Conservation (phyloP, 2,113 vertebrate genomes). For the Xiphorhynchus elegans region DNA sequence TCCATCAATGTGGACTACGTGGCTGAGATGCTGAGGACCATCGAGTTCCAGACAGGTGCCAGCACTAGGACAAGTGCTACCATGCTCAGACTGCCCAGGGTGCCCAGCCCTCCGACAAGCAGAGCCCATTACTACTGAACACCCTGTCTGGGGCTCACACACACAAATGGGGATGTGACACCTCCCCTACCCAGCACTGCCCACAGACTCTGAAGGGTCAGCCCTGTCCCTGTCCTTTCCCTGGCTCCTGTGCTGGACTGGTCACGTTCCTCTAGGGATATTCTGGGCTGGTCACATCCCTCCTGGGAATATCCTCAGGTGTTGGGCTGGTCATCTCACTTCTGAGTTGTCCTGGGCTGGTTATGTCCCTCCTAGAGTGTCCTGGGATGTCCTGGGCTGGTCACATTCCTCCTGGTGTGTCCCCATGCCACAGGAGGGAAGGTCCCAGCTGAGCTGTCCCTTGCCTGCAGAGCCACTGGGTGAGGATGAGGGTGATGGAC, state of each 20-base stretch:
- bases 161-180: not conserved
- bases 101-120: not conserved
- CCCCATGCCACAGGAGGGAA: not conserved
- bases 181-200: not conserved
- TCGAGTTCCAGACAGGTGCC: constrained; percentile 84
- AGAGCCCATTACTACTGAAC: fast-evolving
- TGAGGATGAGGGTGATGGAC: constrained; percentile 28
- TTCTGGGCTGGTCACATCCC: not conserved
- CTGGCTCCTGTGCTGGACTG: not conserved
- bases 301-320: not conserved
- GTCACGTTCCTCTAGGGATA: not conserved
- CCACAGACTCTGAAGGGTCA: not conserved
- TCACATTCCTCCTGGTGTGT: not conserved
- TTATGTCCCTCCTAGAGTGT: too few relatives aligned
- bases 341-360: not conserved
- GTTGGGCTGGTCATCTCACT: not conserved
- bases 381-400: not conserved
- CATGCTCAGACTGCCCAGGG: fast-evolving
- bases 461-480: constrained; percentile 10
- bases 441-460: not conserved
- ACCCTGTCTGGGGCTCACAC: not conserved
- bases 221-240: not conserved
- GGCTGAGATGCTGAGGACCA: constrained; percentile 80
- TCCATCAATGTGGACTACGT: constrained; percentile 79
- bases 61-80: fast-evolving